phyloP scores from a whole-genome alignment of 2,888 invertebrate genomes.

The Bugulina stolonifera region DNA sequence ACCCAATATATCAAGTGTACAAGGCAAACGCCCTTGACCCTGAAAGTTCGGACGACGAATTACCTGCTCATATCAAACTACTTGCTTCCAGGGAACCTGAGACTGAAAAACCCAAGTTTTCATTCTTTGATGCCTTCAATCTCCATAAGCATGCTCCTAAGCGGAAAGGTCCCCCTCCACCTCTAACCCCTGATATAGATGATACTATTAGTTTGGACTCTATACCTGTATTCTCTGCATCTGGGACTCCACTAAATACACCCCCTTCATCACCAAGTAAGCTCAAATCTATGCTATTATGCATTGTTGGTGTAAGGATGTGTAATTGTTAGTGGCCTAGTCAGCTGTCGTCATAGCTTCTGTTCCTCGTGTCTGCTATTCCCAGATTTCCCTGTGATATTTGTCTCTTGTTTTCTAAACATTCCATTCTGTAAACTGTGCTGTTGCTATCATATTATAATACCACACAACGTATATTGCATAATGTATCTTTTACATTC shows the following conservation, averaged over 20 bases:
- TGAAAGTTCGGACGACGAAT: constrained; percentile 1
- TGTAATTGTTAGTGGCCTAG: too few species aligned
- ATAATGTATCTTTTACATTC: too few species aligned
- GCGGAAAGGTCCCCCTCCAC: constrained; percentile 11
- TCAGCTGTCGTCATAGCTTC: too few species aligned
- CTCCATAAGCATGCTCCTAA: constrained; percentile 16
- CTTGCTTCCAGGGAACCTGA: not conserved
- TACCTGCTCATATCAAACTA: not conserved
- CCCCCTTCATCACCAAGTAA: not conserved
- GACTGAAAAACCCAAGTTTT: not conserved
- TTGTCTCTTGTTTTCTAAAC: too few species aligned
- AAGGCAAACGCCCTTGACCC: not conserved
- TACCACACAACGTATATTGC: too few species aligned
- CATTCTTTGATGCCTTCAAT: constrained; percentile 13
- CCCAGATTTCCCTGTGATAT: too few species aligned
- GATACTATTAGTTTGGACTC: constrained; percentile 21
- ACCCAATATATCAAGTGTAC: constrained; percentile 7
- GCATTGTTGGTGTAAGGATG: too few species aligned
- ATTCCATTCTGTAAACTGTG: too few species aligned
- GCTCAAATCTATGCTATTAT: too few species aligned
- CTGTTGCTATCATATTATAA: too few species aligned
- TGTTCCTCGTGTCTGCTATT: too few species aligned
- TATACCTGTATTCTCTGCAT: not conserved
- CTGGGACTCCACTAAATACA: not conserved
- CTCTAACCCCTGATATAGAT: constrained; percentile 11